phyloP scores from a whole-genome alignment of 2,797 vertebrate species.

The Cebuella pygmaea region DNA sequence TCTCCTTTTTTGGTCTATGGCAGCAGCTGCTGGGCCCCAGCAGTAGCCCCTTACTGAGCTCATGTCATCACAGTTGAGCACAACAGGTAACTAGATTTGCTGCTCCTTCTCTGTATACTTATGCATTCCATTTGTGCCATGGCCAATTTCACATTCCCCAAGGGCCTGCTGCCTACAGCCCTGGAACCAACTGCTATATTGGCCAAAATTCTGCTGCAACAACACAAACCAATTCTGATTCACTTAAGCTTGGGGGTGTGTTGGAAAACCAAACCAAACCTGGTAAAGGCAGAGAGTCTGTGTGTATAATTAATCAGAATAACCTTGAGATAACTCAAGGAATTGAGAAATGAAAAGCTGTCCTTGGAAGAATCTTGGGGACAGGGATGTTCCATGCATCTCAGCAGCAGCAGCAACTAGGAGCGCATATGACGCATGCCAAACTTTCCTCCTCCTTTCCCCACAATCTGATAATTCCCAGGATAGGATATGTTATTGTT shows the following conservation, averaged over 20 bases:
- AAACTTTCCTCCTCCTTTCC: not conserved
- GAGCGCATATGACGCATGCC: not conserved
- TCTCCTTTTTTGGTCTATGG: not conserved
- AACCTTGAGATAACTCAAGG: not conserved
- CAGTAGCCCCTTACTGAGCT: not conserved
- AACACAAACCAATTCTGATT: slow-evolving; percentile 65
- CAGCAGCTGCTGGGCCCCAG: not conserved
- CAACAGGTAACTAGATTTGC: not conserved
- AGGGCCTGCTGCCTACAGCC: slow-evolving; percentile 48
- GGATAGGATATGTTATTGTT: not conserved
- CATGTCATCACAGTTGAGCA: not conserved
- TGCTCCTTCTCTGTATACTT: not conserved
- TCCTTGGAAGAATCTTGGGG: not conserved
- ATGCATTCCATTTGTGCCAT: slow-evolving; percentile 33
- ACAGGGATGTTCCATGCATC: not conserved
- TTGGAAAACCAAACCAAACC: not conserved
- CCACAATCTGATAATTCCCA: not conserved
- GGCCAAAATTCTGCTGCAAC: slow-evolving; percentile 60
- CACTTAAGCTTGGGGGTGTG: not conserved
- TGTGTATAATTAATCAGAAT: slow-evolving; percentile 47
- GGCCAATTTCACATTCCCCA: slow-evolving; percentile 16
- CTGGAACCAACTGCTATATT: slow-evolving; percentile 65
- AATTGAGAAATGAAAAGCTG: not conserved
- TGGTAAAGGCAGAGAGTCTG: not conserved
- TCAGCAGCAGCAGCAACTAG: not conserved